phyloP scores from a whole-genome alignment of 2,888 invertebrate genomes.

The Drosophila cracens region DNA sequence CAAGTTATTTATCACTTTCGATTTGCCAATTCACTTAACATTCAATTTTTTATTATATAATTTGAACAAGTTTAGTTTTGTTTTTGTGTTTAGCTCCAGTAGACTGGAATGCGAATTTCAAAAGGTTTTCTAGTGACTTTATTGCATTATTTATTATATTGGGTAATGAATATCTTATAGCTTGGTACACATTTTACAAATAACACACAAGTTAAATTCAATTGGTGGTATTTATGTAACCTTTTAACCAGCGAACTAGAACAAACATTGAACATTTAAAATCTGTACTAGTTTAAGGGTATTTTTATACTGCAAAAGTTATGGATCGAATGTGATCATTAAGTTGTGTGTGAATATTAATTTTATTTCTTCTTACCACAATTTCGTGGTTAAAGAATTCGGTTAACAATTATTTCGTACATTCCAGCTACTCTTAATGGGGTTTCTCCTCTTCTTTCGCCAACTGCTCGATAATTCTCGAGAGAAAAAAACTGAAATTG shows the following conservation, averaged over 20 bases:
- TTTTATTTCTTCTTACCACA: not conserved
- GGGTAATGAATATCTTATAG: not conserved
- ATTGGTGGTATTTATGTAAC: conserved; percentile 14
- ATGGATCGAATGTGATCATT: not conserved
- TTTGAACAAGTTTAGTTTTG: not conserved
- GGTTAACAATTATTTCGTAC: conserved; percentile 1
- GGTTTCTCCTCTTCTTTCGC: not conserved
- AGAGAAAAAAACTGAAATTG: not conserved
- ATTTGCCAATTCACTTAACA: conserved; percentile 15
- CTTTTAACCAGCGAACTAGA: conserved; percentile 38
- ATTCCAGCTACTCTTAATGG: conserved; percentile 2
- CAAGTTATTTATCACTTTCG: conserved; percentile 31
- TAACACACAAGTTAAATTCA: conserved; percentile 30
- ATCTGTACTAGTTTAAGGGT: conserved; percentile 13
- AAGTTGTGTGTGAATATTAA: not conserved
- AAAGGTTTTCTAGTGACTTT: not conserved
- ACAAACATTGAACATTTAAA: conserved; percentile 55
- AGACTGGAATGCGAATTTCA: not conserved
- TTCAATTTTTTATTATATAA: not conserved
- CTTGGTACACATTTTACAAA: conserved; percentile 21
- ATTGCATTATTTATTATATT: not conserved
- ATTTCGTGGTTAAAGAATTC: no score
- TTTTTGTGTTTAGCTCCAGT: not conserved
- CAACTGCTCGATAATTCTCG: not conserved
- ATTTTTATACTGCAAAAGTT: conserved; percentile 8